Evolutionary conservation across 1,140 invertebrate genomes (phyloP).

Genomic region (Papilio aristodemus): DNA sequence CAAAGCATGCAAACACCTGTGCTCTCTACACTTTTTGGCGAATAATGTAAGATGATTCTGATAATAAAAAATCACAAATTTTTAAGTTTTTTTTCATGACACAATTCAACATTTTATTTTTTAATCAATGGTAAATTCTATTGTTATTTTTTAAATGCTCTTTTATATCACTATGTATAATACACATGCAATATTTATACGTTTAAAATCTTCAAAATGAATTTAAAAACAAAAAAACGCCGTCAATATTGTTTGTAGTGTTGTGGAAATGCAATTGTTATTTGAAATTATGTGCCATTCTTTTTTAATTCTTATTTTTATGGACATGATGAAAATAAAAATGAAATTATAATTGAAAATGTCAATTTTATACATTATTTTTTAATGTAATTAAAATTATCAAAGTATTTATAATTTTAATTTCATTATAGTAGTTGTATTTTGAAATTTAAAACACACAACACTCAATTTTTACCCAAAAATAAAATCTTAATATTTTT

Average conservation of each 20-base stretch:
- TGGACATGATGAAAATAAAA: background rate
- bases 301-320: background rate
- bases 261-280: background rate
- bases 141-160: too few species aligned
- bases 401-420: too few species aligned
- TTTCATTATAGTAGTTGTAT: too few species aligned
- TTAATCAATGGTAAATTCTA: too few species aligned
- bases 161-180: too few species aligned
- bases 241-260: background rate
- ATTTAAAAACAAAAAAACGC: background rate
- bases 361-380: too few species aligned
- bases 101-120: too few species aligned
- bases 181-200: too few species aligned
- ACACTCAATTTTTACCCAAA: too few species aligned
- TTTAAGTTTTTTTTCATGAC: background rate
- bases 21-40: background rate
- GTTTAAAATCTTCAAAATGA: background rate
- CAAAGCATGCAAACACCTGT: background rate
- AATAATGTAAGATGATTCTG: conserved; percentile 1
- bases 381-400: too few species aligned
- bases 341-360: background rate
- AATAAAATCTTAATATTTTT: too few species aligned
- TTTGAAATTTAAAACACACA: too few species aligned
- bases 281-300: conserved; percentile 28
- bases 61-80: background rate